phyloP scores from a whole-genome alignment of 2,888 invertebrate species.

The Ochropleura plecta region DNA sequence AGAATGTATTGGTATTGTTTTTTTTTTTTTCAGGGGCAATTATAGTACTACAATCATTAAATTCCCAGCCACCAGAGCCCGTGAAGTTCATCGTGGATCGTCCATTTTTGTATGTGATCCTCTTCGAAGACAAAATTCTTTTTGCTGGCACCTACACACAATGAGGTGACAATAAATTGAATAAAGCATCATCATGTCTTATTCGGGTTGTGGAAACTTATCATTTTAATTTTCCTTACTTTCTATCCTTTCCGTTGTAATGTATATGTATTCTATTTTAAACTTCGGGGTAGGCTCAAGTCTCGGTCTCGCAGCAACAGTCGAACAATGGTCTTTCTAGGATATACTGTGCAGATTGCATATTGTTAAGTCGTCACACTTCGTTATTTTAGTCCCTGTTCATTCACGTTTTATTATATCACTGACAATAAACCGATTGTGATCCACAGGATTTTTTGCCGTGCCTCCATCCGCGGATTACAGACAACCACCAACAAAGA shows the following conservation, averaged over 20 bases:
- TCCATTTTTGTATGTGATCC: conserved; percentile 62
- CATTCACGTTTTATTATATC: neutral
- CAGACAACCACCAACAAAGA: conserved; percentile 56
- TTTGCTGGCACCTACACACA: conserved; percentile 62
- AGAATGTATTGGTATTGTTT: conserved; percentile 18
- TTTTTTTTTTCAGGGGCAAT: conserved; percentile 14
- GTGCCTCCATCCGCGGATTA: conserved; percentile 48
- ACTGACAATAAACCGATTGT: conserved; percentile 27
- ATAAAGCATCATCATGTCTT: neutral
- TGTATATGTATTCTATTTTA: neutral
- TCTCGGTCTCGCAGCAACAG: neutral
- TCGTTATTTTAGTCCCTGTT: neutral
- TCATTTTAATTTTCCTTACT: conserved; percentile 3
- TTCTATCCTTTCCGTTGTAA: neutral
- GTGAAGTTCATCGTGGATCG: conserved; percentile 59
- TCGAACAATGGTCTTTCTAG: neutral
- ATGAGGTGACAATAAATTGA: conserved; percentile 30
- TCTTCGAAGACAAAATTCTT: conserved; percentile 61
- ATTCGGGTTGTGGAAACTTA: conserved; percentile 3
- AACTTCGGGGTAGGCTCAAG: neutral
- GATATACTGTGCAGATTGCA: neutral
- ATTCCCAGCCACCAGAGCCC: conserved; percentile 49
- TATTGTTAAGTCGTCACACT: neutral
- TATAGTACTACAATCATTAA: conserved; percentile 25
- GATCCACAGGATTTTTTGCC: conserved; percentile 49